Evolutionary conservation across 1,140 invertebrate species (phyloP).

Genomic region (Latrodectus geometricus): DNA sequence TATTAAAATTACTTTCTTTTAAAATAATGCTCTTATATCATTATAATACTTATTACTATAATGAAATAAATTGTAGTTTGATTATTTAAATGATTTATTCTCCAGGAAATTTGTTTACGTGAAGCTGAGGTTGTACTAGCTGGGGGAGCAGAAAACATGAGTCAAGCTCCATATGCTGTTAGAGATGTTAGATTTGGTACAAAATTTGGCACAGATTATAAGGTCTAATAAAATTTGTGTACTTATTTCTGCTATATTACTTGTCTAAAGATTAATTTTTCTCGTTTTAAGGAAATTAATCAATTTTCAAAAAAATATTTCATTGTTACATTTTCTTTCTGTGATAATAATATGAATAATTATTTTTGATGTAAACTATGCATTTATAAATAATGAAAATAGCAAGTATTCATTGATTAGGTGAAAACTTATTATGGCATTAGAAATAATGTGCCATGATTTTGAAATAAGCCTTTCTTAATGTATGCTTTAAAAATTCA

Average conservation of each 20-base stretch:
- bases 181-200: conserved; percentile 93
- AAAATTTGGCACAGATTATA: conserved; percentile 80
- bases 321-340: neutral
- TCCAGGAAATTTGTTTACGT: conserved; percentile 87
- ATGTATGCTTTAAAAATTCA: no score
- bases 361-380: no score
- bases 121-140: conserved; percentile 89
- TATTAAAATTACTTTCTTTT: no score
- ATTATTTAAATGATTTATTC: conserved; percentile 11
- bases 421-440: no score
- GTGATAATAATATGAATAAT: neutral
- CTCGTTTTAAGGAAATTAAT: neutral
- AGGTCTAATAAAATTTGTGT: conserved; percentile 66
- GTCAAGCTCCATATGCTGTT: conserved; percentile 89
- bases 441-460: no score
- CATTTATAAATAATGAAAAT: no score
- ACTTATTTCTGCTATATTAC: neutral
- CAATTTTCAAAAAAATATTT: neutral
- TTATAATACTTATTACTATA: no score
- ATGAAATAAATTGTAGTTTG: no score
- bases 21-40: no score
- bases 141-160: conserved; percentile 97
- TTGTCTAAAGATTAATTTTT: neutral
- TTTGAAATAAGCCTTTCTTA: no score
- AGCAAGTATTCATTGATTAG: no score